phyloP scores from a whole-genome alignment of 2,113 vertebrate species.

The Seriola aureovittata region DNA sequence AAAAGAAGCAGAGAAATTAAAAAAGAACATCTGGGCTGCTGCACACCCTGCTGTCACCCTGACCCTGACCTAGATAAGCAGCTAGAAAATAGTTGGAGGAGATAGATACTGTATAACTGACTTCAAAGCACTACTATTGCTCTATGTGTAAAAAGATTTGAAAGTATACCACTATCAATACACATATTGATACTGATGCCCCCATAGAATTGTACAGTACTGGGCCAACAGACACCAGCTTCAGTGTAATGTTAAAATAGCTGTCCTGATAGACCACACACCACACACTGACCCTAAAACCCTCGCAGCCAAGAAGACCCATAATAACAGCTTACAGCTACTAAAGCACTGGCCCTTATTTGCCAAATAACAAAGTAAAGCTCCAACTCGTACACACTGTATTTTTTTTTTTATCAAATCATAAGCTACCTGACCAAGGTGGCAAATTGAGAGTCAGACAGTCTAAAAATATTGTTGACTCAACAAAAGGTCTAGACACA shows the following conservation, averaged over 20 bases:
- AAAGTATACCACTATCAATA: not conserved
- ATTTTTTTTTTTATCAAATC: constrained; percentile 38
- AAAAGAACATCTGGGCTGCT: not conserved
- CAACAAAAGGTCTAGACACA: constrained; percentile 59
- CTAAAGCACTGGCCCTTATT: constrained; percentile 20
- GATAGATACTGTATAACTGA: not conserved
- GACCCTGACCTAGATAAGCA: not conserved
- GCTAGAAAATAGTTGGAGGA: not conserved
- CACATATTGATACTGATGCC: not conserved
- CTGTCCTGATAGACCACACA: not conserved
- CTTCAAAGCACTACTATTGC: not conserved
- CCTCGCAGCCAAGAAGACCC: not conserved
- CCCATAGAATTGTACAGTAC: not conserved
- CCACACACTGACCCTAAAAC: constrained; percentile 35
- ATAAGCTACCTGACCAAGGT: constrained; percentile 53
- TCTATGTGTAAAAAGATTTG: not conserved
- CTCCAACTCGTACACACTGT: constrained; percentile 25
- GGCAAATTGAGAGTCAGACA: constrained; percentile 15
- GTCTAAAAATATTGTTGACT: constrained; percentile 62
- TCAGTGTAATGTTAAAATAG: constrained; percentile 2
- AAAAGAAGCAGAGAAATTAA: not conserved
- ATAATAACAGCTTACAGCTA: constrained; percentile 35
- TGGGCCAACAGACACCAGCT: not conserved
- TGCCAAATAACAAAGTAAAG: constrained; percentile 32
- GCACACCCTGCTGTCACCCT: not conserved